Evolutionary conservation across 2,888 invertebrate genomes (phyloP).

Genomic region (Plagodis pulveraria): DNA sequence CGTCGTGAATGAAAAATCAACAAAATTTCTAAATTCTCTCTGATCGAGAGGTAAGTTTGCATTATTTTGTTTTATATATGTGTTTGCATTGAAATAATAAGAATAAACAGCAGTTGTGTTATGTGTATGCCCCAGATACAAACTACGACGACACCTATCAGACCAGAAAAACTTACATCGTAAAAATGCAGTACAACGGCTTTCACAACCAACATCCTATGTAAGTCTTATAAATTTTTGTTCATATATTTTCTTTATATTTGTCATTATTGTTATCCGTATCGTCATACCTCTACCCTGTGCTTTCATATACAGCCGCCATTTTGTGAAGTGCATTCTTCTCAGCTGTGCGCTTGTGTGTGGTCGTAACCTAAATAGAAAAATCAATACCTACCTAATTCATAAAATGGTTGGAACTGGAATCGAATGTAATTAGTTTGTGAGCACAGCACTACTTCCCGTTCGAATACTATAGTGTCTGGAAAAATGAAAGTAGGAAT

Average conservation of each 20-base stretch:
- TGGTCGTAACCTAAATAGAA: slow-evolving; percentile 49
- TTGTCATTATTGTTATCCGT: neutral
- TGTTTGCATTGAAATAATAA: neutral
- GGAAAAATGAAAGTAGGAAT: too few relatives aligned
- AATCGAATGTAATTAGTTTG: too few relatives aligned
- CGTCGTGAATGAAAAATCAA: slow-evolving; percentile 68
- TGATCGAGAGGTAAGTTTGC: slow-evolving; percentile 72
- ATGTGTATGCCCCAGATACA: slow-evolving; percentile 68
- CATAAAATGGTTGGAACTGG: too few relatives aligned
- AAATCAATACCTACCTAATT: slow-evolving; percentile 41
- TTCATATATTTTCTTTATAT: neutral
- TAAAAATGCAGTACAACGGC: slow-evolving; percentile 82
- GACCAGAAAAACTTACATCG: slow-evolving; percentile 46
- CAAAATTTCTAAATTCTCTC: slow-evolving; percentile 76
- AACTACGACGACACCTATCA: slow-evolving; percentile 69
- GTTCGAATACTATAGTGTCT: too few relatives aligned
- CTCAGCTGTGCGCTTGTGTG: slow-evolving; percentile 64
- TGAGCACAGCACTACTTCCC: too few relatives aligned
- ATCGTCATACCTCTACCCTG: neutral
- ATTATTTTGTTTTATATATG: neutral
- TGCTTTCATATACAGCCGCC: slow-evolving; percentile 61
- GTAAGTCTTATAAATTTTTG: slow-evolving; percentile 54
- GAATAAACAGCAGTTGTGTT: neutral
- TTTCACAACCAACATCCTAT: slow-evolving; percentile 82
- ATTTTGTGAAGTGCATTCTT: slow-evolving; percentile 79